Conservation (phyloP, 2,888 invertebrate species). For the Noctua fimbriata region DNA sequence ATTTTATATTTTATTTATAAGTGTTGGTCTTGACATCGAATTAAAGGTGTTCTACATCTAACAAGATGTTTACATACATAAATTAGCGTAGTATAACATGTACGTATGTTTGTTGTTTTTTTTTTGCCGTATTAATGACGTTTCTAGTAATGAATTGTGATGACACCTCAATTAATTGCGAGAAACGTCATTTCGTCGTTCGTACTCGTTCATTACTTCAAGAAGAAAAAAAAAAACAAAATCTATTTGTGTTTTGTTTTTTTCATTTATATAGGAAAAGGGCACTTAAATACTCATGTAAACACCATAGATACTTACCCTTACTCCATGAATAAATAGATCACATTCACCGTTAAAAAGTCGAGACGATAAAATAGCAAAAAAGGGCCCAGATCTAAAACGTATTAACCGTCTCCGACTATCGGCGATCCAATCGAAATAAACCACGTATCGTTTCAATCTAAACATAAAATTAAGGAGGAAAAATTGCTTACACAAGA, state of each 20-base stretch:
- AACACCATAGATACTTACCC: background rate
- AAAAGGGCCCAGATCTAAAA: background rate
- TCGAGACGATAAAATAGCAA: constrained; percentile 30
- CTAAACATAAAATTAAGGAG: constrained; percentile 70
- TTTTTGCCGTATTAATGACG: background rate
- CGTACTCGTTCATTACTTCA: no score
- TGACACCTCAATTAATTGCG: no score
- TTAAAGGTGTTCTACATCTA: background rate
- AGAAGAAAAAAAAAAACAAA: background rate
- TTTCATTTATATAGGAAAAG: background rate
- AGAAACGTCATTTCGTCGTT: no score
- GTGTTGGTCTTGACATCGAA: constrained; percentile 7
- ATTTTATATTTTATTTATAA: constrained; percentile 17
- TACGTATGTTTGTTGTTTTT: background rate
- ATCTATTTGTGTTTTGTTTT: background rate
- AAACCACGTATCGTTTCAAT: constrained; percentile 64
- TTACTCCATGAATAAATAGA: background rate
- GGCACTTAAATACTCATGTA: background rate
- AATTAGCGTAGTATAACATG: background rate
- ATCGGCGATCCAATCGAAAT: constrained; percentile 63
- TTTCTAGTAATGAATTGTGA: background rate
- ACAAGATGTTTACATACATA: background rate
- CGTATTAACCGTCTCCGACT: constrained; percentile 27
- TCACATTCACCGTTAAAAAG: constrained; percentile 17
- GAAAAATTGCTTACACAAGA: constrained; percentile 66